Evolutionary conservation across 2,888 invertebrate species (phyloP), one percentile per base, ranked within the genome.

Genomic region (Papilio gigon): DNA sequence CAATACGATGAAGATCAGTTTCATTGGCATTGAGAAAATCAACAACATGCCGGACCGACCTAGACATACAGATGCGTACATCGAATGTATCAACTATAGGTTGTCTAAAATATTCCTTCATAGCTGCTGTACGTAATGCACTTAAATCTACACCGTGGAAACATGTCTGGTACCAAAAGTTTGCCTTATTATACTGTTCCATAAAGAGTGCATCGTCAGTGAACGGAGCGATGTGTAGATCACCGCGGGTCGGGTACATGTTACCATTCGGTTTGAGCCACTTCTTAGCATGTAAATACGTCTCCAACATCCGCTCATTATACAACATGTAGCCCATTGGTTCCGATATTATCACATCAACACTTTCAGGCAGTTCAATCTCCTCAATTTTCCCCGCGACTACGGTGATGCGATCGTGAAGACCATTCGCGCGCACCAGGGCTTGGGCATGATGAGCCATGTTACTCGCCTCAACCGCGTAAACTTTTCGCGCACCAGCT

Each of bases 321-420:
- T 98, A 98, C 68, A 99, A 92, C 99, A 99, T 99, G 86, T 99
- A 99, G n/a, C 99, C 99, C 99, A 99, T 99, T 0, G 99, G 99
- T 90, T 99, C 99, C 1, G 98, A 99, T 76, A 99, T 97, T 78
- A 99, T 99, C 53, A 98, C 95, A 90, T 99, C 99, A 22, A 99
- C 99, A 79, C 94, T 94, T 86, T 99, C 99, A 1, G 99, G 98
- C 72, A 99, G 91, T 76, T 97, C 97, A 56, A 99, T 97, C 92
- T 99, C 99, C 88, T 99, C 99, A 72, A 99, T 98, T 93, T 99
- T 99, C 2, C 99, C 99, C 11, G 99, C 96, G 77, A 99, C 95
- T 4, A 99, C 98, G 72, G 95, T 93, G 72, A 99, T 97, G 80
- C 96, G 95, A 79, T 97, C 97, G 71, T 95, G 94, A 64, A 98